Conservation (phyloP, 2,113 vertebrate genomes). For the Apaloderma vittatum region DNA sequence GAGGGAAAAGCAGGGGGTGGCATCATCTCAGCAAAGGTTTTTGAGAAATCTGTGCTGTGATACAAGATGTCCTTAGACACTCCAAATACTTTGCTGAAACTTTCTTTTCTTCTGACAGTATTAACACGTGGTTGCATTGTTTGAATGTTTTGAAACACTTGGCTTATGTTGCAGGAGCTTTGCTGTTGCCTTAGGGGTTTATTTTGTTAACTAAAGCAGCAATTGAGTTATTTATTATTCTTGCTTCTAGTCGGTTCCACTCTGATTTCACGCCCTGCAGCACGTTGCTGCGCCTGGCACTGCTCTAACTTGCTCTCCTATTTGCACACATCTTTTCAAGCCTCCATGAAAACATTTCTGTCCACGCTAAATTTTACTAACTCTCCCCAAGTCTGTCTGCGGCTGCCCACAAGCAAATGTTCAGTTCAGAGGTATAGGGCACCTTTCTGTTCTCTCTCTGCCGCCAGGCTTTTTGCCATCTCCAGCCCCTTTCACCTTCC, state of each 20-base stretch:
- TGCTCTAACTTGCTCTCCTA: neutral
- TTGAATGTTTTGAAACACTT: neutral
- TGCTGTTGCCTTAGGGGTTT: neutral
- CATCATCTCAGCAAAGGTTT: fast-evolving
- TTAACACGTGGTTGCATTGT: neutral
- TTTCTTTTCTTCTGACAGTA: neutral
- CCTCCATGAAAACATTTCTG: neutral
- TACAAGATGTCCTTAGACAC: neutral
- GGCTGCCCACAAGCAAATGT: fast-evolving
- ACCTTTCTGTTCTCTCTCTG: neutral
- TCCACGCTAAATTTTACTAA: fast-evolving
- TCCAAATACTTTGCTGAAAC: neutral
- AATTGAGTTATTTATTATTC: neutral
- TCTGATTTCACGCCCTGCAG: neutral
- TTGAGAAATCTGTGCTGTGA: neutral
- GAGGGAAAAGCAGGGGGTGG: neutral
- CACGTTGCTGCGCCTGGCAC: neutral
- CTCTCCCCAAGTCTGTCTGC: neutral
- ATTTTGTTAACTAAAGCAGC: neutral
- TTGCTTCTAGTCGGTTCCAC: neutral
- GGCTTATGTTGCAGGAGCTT: neutral
- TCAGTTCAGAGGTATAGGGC: fast-evolving
- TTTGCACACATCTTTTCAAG: neutral
- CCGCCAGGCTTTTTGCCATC: neutral
- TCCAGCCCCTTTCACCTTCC: neutral